Evolutionary conservation across 2,113 vertebrate species (phyloP), one percentile per base, ranked within the genome.

Genomic region (Nipponia nippon): DNA sequence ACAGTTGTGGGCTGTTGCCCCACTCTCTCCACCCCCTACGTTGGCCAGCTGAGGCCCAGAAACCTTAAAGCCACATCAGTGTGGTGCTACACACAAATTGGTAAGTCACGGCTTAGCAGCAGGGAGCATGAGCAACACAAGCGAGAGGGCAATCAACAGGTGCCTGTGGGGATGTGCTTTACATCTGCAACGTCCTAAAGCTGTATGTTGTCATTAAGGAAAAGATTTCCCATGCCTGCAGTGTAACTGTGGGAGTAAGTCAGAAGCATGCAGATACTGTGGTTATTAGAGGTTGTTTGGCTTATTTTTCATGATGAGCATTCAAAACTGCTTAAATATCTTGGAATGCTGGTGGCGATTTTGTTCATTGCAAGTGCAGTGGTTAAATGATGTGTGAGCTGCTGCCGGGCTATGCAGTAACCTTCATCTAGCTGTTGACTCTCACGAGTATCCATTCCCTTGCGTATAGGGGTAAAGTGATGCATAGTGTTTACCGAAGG

Each of bases 401-500:
- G 46, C 77, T 83, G 63, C 50, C 2, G 2, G 59, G 59, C 72
- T 49, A 7, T 71, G 76, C 71, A 36, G 22, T 47, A 77, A 77
- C 49, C 65, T 90, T 30, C 66, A 27, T 21, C 34, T 61, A 63
- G 75, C 62, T 56, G 32, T 63, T 93, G 59, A 22, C 40, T 95
- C 22, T 87, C 65, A 23, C 46, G 55, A 0, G 9, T 23, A 12
- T 53, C 71, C 4, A 0, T 46, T 72, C n/a, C 32, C 38, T 38
- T 5, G 1, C 0, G 0, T 25, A 1, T 3, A 66, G 59, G 16
- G 18, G 3, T 73, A n/a, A 10, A 38, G 55, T n/a, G 16, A 7
- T 47, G 56, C 14, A 10, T 16, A 17, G 6, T 38, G 3, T 52
- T 78, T 73, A 49, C 38, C 1, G 5, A 59, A 73, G 50, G 34